Conservation (phyloP, 2,797 vertebrate genomes). For the Leucoraja ocellata region DNA sequence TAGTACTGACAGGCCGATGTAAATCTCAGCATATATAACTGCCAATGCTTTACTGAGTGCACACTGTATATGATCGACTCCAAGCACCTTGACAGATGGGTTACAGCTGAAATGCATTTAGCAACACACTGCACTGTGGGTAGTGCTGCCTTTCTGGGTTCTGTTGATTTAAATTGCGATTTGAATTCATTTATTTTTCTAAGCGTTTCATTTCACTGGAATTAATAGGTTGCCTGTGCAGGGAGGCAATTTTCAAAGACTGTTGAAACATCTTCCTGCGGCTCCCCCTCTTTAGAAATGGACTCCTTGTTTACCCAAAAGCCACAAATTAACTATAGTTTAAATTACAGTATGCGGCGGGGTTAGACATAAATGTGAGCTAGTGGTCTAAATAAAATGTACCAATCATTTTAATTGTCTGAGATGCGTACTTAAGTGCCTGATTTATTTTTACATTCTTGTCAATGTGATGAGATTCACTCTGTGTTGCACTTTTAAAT, state of each 20-base stretch:
- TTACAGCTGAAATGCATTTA: constrained; percentile 35
- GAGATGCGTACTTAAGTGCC: not conserved
- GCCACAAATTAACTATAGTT: constrained; percentile 37
- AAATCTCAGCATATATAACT: constrained; percentile 21
- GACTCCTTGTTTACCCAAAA: constrained; percentile 19
- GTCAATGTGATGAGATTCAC: constrained; percentile 32
- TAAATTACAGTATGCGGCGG: not conserved
- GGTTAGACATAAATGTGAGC: constrained; percentile 25
- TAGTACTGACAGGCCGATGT: constrained; percentile 26
- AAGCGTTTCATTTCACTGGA: constrained; percentile 26
- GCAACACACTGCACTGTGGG: constrained; percentile 29
- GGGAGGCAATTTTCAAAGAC: constrained; percentile 19
- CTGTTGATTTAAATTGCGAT: constrained; percentile 36
- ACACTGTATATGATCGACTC: constrained; percentile 8
- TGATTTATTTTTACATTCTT: not conserved
- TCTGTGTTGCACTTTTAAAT: constrained; percentile 54
- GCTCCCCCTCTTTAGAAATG: constrained; percentile 42
- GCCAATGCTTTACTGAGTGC: constrained; percentile 24
- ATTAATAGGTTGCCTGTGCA: constrained; percentile 21
- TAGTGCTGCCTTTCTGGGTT: not conserved
- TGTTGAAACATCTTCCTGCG: not conserved
- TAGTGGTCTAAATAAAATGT: not conserved
- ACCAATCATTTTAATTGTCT: not conserved
- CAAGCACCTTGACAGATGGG: constrained; percentile 18
- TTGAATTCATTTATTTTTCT: constrained; percentile 38